Evolutionary conservation across 2,888 invertebrate genomes (phyloP).

Genomic region (Meteorus colon): DNA sequence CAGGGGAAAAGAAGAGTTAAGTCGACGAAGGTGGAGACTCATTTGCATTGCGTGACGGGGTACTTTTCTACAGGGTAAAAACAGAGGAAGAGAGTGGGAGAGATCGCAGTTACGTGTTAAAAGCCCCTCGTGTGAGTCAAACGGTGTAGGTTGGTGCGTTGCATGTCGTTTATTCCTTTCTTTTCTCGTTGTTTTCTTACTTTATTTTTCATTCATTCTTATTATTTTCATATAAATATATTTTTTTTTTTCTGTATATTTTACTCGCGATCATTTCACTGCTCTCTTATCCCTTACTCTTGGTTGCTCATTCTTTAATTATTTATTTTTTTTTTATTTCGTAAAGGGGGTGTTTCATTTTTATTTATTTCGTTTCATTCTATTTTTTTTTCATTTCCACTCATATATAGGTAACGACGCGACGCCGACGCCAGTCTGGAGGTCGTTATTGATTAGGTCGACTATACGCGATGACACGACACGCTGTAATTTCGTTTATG

Average conservation of each 20-base stretch:
- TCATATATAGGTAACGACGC: constrained; percentile 21
- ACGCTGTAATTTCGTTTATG: constrained; percentile 48
- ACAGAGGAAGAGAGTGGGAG: constrained; percentile 25
- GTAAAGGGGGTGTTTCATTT: neutral
- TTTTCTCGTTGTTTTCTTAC: constrained; percentile 5
- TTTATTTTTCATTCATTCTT: constrained; percentile 3
- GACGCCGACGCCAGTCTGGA: constrained; percentile 53
- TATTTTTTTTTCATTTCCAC: constrained; percentile 18
- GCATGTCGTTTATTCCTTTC: constrained; percentile 46
- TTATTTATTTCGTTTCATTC: constrained; percentile 24
- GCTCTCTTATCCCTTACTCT: constrained; percentile 16
- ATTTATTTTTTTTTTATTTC: constrained; percentile 26
- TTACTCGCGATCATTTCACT: neutral
- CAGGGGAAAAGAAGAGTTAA: constrained; percentile 27
- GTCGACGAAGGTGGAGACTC: constrained; percentile 51
- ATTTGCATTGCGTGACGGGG: constrained; percentile 67
- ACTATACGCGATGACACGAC: constrained; percentile 51
- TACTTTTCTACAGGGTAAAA: constrained; percentile 54
- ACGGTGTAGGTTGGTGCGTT: constrained; percentile 45
- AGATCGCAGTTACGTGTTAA: constrained; percentile 59
- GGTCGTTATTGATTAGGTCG: constrained; percentile 63
- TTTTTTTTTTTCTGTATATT: constrained; percentile 23
- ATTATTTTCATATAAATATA: neutral
- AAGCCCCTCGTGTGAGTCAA: constrained; percentile 43
- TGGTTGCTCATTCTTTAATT: constrained; percentile 34